Conservation (phyloP, 92 coral and sea anemone species). For the Phenganax marumi region DNA sequence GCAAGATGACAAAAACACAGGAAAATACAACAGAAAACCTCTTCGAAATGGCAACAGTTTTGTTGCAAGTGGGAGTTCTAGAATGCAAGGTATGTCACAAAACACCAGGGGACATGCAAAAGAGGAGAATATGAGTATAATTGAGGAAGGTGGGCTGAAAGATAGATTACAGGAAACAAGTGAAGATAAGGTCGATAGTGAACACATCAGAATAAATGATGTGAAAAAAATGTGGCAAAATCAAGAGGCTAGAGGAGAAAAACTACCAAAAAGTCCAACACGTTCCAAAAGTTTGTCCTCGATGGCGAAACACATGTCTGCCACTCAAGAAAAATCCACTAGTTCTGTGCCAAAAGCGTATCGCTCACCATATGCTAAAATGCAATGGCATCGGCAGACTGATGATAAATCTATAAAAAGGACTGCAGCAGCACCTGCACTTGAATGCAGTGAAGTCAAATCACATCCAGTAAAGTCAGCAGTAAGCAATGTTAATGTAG, state of each 20-base stretch:
- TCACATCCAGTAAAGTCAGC: not conserved
- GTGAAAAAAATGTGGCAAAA: conserved; percentile 35
- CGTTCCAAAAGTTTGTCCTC: not conserved
- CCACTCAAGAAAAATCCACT: not conserved
- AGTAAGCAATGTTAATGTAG: not conserved
- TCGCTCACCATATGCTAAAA: conserved; percentile 38
- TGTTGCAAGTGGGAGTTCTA: not conserved
- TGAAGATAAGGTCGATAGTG: not conserved
- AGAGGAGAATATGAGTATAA: not conserved
- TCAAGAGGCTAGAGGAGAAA: conserved; percentile 18
- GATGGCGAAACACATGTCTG: not conserved
- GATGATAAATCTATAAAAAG: not conserved
- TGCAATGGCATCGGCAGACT: conserved; percentile 1
- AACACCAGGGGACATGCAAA: not conserved
- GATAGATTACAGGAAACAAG: not conserved
- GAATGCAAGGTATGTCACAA: not conserved
- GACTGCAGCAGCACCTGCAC: not conserved
- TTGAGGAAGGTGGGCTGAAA: not conserved
- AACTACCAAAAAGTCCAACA: not conserved
- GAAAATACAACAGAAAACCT: not conserved
- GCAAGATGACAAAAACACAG: not conserved
- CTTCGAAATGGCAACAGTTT: not conserved
- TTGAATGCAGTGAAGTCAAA: not conserved
- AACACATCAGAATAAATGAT: conserved; percentile 26
- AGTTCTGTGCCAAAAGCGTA: conserved; percentile 22